Base-by-base conservation (phyloP, 2,888 invertebrate species). In the Gortyna flavago region DNA sequence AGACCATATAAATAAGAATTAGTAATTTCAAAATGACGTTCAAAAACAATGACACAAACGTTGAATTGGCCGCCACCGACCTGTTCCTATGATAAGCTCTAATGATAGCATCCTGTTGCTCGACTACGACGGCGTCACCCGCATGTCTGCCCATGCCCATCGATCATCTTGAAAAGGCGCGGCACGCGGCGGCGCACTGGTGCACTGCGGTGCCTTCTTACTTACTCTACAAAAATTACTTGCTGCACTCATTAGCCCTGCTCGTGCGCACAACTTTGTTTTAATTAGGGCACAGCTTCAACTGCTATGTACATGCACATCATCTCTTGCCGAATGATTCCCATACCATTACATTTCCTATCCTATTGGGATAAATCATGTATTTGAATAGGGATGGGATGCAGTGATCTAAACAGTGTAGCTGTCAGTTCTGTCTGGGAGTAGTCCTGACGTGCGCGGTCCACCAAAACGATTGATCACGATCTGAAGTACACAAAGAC, bases 221-320 rank as follows among this genome's bases (percentile, higher is more conserved):
- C 38, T 51, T 48, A 32, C 48, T 21, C 13, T 29, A 18, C 48
- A 78, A 74, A 79, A 83, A 85, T 86, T 79, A 77, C 66, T 83
- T 61, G 70, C 69, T 18, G 78, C 73, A 76, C 84, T 84, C 77
- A 84, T 83, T 80, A 84, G 80, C 54, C 38, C 59, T 16, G 44
- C n/a, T 77, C 85, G 86, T 86, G 87, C 75, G 38, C 48, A 41
- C 7, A n/a, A 38, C 38, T 48, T 67, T 48, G 32, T 67, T 66
- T 64, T 48, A 51, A 54, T 44, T 29, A 35, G 8, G 18, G 18
- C 51, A 44, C 65, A 75, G 65, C n/a, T 66, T 29, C 21, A 61
- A 75, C 57, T 75, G 35, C 54, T 54, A 16, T n/a, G 35, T 48
- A 57, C 32, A 75, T 59, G 29, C n/a, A n/a, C n/a, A n/a, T 68